These are phyloP conservation scores for Bathynomus jamesi DNA, from an alignment of 1,140 invertebrate species.

Conservation along the genomic window DNA sequence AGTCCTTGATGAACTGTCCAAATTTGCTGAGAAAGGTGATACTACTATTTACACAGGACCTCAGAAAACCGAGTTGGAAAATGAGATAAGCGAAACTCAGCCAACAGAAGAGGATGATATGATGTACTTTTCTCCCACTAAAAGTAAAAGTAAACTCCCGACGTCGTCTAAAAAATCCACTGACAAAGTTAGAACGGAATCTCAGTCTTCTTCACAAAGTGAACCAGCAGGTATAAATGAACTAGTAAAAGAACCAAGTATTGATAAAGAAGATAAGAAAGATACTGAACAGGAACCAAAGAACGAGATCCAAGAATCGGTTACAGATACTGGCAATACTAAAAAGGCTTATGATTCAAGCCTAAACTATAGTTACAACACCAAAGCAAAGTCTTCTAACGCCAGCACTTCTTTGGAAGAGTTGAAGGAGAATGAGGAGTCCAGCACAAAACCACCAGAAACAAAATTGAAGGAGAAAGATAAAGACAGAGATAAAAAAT, in stretches of 20 bases:
- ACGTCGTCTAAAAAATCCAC: constrained; percentile 31
- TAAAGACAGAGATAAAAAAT: not conserved
- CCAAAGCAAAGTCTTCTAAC: not conserved
- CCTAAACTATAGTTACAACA: not conserved
- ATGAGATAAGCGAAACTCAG: not conserved
- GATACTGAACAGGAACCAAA: not conserved
- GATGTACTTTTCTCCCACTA: constrained; percentile 4
- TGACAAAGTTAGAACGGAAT: not conserved
- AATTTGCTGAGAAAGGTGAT: constrained; percentile 36
- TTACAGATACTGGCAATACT: not conserved
- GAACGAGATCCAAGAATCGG: not conserved
- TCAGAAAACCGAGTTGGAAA: constrained; percentile 1
- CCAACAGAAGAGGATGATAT: constrained; percentile 20
- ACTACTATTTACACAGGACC: constrained; percentile 35
- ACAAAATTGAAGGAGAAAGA: not conserved
- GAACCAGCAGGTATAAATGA: not conserved
- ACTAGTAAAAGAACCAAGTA: not conserved
- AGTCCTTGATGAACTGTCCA: constrained; percentile 31
- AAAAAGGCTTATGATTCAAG: too few relatives aligned
- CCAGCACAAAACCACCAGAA: not conserved
- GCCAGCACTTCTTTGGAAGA: not conserved
- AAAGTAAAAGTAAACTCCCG: constrained; percentile 32
- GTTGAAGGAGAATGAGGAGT: not conserved
- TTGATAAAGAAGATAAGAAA: not conserved
- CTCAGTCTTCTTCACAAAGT: not conserved